Base-by-base conservation (phyloP, 1,140 invertebrate species). In the Halyomorpha halys region DNA sequence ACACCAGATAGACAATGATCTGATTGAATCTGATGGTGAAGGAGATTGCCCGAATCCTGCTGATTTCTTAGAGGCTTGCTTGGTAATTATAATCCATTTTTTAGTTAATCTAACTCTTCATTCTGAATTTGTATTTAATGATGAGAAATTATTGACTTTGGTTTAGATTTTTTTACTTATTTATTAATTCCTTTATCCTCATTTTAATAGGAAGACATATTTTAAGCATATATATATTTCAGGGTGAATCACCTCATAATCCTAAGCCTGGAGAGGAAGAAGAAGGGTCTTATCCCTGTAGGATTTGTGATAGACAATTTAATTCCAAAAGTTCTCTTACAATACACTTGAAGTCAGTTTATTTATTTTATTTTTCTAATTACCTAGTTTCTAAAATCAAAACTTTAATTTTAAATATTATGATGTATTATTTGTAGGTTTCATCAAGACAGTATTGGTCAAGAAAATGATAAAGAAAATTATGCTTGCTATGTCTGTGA, bases 401-500 rank as follows among this genome's bases (percentile, higher is more conserved):
- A 30, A 30, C 27, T 30, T 4, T 30, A 30, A 30, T n/a, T n/a
- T n/a, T n/a, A n/a, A n/a, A n/a, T n/a, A n/a, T n/a, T n/a, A n/a
- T n/a, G n/a, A n/a, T 62, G 19, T 62, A 44, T 45, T 63, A n/a
- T 62, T 62, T 63, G 18, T 49, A 65, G 64, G 61, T 67, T 67
- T 34, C 63, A 67, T 51, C 49, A 34, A 63, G 64, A 65, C 6
- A 61, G 39, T 21, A 54, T 54, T 5, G 65, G 65, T 34, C 59
- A 65, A 19, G 64, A 54, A 51, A 59, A 63, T 19, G 59, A 49
- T 2, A 53, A 47, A n/a, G 61, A 78, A 65, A 74, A 78, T 16
- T 79, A 76, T 49, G 74, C 78, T 5, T 79, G 78, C 63, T 77
- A 76, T 25, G 73, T 78, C 6, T 79, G 77, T 65, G 75, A 75